These are phyloP conservation scores for Onychomys arenicola DNA, from an alignment of 2,797 vertebrate genomes.

Conservation along the genomic window DNA sequence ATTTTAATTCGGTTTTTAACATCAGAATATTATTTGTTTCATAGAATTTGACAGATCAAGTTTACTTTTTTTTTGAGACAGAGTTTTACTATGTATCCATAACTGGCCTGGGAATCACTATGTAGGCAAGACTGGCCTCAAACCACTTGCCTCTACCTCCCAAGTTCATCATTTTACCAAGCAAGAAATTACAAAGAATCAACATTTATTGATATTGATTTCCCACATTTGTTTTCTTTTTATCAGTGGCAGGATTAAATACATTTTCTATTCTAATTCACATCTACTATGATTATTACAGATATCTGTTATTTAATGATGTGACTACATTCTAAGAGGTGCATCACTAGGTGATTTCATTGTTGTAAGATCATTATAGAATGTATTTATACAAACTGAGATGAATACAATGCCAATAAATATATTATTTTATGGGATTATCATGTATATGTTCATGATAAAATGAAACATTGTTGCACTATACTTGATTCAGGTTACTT, in stretches of 20 bases:
- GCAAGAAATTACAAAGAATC: neutral
- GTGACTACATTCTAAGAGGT: neutral
- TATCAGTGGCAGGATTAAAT: neutral
- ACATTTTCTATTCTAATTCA: neutral
- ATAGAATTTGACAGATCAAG: neutral
- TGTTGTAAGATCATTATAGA: neutral
- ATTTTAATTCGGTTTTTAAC: neutral
- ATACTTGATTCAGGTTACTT: neutral
- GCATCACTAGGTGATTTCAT: neutral
- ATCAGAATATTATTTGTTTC: neutral
- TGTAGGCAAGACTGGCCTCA: neutral
- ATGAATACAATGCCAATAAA: neutral
- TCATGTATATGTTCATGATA: neutral
- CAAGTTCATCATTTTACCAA: neutral
- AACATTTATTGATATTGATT: neutral
- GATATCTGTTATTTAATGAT: neutral
- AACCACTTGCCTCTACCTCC: neutral
- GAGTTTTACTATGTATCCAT: neutral
- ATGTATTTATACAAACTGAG: neutral
- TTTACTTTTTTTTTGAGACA: neutral
- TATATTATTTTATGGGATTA: neutral
- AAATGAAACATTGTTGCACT: neutral
- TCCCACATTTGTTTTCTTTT: neutral
- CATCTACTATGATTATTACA: neutral
- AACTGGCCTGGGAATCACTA: neutral